phyloP scores from a whole-genome alignment of 2,113 vertebrate genomes.

The Scatophagus argus region DNA sequence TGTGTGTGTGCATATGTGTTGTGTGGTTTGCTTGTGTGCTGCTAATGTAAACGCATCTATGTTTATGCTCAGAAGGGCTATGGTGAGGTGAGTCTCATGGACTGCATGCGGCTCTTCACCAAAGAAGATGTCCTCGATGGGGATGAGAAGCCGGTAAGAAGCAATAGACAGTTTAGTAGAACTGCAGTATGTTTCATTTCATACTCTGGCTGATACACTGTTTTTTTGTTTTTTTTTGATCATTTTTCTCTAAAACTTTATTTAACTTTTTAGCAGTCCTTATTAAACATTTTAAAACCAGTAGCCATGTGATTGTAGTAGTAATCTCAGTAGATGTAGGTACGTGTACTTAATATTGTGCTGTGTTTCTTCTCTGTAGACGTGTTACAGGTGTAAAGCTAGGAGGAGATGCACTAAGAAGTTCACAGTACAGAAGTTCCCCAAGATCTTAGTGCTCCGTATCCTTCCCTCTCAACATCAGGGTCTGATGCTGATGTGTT shows the following conservation, averaged over 20 bases:
- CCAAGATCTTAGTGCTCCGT: conserved; percentile 98
- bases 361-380: conserved; percentile 81
- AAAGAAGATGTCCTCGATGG: conserved; percentile 98
- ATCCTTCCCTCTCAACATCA: conserved; percentile 84
- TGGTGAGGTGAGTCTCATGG: conserved; percentile 94
- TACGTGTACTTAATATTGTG: no score
- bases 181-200: not conserved
- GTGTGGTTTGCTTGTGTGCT: conserved; percentile 36
- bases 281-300: no score
- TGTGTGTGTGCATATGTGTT: conserved; percentile 35
- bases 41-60: conserved; percentile 65
- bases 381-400: conserved; percentile 95
- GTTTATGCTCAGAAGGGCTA: conserved; percentile 89
- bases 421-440: conserved; percentile 98
- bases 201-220: no score
- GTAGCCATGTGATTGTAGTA: no score
- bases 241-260: not conserved
- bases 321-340: no score
- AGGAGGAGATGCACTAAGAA: conserved; percentile 97
- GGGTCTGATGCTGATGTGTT: not conserved
- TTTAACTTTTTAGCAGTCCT: not conserved
- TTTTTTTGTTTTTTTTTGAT: no score
- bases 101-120: conserved; percentile 98
- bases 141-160: conserved; percentile 93
- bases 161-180: not conserved